These are phyloP conservation scores for Gymnobelideus leadbeateri DNA, from an alignment of 2,113 vertebrate genomes.

Conservation along the genomic window DNA sequence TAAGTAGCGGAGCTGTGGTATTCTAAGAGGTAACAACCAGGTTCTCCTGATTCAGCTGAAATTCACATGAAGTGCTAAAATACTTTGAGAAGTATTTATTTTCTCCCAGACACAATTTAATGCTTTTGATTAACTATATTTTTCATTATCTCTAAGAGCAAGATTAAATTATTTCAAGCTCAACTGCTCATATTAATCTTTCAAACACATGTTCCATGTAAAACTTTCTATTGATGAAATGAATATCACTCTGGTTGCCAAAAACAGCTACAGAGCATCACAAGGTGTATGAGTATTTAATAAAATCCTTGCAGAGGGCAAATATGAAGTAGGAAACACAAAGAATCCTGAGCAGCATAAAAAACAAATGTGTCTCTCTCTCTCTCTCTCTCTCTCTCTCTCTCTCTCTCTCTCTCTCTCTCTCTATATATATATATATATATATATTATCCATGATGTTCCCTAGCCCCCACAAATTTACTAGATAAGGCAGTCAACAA, in stretches of 20 bases:
- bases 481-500: slow-evolving; percentile 5
- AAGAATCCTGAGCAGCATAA: not conserved
- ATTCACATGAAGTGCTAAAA: slow-evolving; percentile 57
- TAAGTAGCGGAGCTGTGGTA: rapidly evolving
- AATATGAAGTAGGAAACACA: not conserved
- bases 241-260: slow-evolving; percentile 71
- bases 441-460: not conserved
- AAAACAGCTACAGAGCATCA: slow-evolving; percentile 59
- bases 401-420: too few species aligned
- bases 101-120: slow-evolving; percentile 78
- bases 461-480: slow-evolving; percentile 56
- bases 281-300: slow-evolving; percentile 75
- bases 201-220: slow-evolving; percentile 69
- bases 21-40: slow-evolving; percentile 18
- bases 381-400: too few species aligned
- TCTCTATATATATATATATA: too few species aligned
- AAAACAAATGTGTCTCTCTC: not conserved
- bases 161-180: slow-evolving; percentile 83
- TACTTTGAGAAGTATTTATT: slow-evolving; percentile 69
- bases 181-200: slow-evolving; percentile 80
- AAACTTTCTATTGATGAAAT: slow-evolving; percentile 73
- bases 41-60: slow-evolving; percentile 1
- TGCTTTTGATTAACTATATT: slow-evolving; percentile 78
- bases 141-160: slow-evolving; percentile 76
- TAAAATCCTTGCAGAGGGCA: slow-evolving; percentile 42